Conservation (phyloP, 2,888 invertebrate genomes). For the Achlya flavicornis region DNA sequence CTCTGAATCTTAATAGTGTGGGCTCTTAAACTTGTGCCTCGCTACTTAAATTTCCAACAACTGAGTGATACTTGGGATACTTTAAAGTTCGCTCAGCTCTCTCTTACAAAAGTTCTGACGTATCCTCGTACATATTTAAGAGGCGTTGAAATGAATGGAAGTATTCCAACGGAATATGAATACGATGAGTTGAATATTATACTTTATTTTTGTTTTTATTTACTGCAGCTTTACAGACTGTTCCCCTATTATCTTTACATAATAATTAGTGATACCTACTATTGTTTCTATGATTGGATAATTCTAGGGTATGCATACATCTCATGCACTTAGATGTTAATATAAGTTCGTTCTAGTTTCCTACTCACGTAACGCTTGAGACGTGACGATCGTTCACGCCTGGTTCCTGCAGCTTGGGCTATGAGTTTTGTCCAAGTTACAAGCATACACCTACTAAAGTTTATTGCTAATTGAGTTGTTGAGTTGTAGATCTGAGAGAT, state of each 20-base stretch:
- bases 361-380: constrained; percentile 53
- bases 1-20: constrained; percentile 58
- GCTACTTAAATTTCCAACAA: constrained; percentile 36
- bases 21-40: constrained; percentile 58
- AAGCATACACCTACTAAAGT: constrained; percentile 12
- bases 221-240: background rate
- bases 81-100: constrained; percentile 57
- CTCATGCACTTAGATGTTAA: constrained; percentile 47
- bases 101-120: constrained; percentile 56
- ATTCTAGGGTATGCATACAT: constrained; percentile 45
- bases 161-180: constrained; percentile 42
- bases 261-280: background rate
- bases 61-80: constrained; percentile 47
- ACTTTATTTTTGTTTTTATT: too few species aligned
- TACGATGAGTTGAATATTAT: constrained; percentile 23
- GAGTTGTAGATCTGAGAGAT: too few species aligned
- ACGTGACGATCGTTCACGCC: constrained; percentile 60
- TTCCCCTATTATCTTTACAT: background rate
- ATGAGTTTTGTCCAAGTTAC: constrained; percentile 19
- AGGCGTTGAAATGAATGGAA: constrained; percentile 52
- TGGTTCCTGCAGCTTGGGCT: constrained; percentile 36
- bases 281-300: constrained; percentile 30
- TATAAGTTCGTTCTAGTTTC: constrained; percentile 54
- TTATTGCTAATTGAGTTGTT: too few species aligned
- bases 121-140: constrained; percentile 68